phyloP scores from a whole-genome alignment of 2,113 vertebrate genomes.

The Ranitomeya variabilis region DNA sequence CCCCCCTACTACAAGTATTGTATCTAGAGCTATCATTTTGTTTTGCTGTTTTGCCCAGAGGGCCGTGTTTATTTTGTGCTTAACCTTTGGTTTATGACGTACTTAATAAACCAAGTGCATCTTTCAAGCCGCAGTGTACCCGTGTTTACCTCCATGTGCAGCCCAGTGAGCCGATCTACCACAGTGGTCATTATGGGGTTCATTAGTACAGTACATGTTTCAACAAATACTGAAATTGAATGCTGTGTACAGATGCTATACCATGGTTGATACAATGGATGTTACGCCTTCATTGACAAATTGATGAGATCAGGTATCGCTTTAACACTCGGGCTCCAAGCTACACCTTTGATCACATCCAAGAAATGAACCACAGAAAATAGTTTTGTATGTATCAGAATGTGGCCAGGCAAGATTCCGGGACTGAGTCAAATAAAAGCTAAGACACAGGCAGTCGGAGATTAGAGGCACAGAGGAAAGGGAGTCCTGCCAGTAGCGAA shows the following conservation, averaged over 20 bases:
- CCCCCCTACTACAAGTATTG: too few species aligned
- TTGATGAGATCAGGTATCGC: not conserved
- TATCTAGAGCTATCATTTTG: too few species aligned
- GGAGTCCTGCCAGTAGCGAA: conserved; percentile 25
- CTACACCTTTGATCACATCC: not conserved
- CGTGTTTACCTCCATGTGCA: too few species aligned
- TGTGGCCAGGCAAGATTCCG: not conserved
- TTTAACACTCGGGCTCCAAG: not conserved
- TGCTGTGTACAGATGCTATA: not conserved
- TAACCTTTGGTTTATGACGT: too few species aligned
- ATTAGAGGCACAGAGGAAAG: conserved; percentile 28
- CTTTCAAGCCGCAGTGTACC: too few species aligned
- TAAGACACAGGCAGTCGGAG: not conserved
- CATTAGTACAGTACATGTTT: not conserved
- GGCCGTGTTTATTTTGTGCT: too few species aligned
- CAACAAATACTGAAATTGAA: not conserved
- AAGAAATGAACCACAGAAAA: not conserved
- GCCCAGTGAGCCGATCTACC: too few species aligned
- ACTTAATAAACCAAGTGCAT: too few species aligned
- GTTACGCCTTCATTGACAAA: too few species aligned
- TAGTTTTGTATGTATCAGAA: not conserved
- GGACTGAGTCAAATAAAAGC: conserved; percentile 1
- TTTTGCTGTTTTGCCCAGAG: too few species aligned
- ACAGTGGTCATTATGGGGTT: not conserved
- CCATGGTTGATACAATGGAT: too few species aligned